Evolutionary conservation across 2,113 vertebrate species (phyloP).

Genomic region (Nycticryphes semicollaris): DNA sequence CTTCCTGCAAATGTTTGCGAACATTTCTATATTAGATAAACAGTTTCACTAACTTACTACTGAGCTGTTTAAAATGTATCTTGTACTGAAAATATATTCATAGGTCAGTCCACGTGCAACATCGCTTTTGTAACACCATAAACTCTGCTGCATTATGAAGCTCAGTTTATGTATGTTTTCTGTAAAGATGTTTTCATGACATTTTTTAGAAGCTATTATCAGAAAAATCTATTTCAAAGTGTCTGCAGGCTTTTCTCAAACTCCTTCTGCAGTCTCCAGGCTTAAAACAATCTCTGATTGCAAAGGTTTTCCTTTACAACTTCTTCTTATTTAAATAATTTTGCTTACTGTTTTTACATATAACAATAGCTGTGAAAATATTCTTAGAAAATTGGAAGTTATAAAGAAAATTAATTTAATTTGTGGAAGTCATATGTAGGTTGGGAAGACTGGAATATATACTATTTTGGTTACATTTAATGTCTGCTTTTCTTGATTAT

Average conservation of each 20-base stretch:
- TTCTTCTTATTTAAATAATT: background rate
- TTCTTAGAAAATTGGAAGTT: background rate
- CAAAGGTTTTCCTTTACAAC: background rate
- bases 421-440: background rate
- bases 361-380: background rate
- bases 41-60: background rate
- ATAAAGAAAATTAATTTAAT: background rate
- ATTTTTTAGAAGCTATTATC: background rate
- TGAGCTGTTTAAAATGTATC: background rate
- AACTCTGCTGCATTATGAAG: background rate
- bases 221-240: background rate
- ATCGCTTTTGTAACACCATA: background rate
- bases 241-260: background rate
- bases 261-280: background rate
- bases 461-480: background rate
- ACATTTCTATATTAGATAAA: background rate
- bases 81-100: background rate
- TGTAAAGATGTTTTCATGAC: background rate
- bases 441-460: background rate
- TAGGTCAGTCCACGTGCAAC: background rate
- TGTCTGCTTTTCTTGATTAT: background rate
- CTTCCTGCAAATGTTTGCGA: background rate
- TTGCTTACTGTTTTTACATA: background rate
- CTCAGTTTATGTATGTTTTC: background rate
- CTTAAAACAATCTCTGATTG: background rate